Conservation (phyloP, 23 tunicate species). For the Styela clava region DNA sequence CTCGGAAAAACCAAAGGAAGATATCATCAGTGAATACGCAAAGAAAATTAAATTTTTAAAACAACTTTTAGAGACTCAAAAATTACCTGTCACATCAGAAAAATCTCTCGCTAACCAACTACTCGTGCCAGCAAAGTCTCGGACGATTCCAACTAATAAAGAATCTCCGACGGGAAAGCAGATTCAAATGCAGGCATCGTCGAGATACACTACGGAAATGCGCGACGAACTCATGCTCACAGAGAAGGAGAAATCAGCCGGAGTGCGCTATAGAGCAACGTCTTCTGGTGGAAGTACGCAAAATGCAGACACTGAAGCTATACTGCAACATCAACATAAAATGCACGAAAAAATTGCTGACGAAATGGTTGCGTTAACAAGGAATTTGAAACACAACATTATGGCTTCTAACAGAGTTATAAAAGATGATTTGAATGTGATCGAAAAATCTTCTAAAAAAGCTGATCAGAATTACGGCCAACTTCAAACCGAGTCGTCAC, state of each 20-base stretch:
- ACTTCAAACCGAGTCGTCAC: slow-evolving; percentile 56
- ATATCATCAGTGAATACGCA: slow-evolving; percentile 40
- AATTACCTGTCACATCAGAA: slow-evolving; percentile 26
- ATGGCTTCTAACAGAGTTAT: slow-evolving; percentile 61
- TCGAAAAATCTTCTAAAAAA: slow-evolving; percentile 37
- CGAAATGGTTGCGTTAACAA: slow-evolving; percentile 60
- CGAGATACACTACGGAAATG: slow-evolving; percentile 40
- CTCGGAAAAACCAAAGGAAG: slow-evolving; percentile 41
- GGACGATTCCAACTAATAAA: slow-evolving; percentile 26
- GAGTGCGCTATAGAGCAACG: not conserved
- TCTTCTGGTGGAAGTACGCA: not conserved
- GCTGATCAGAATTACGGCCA: slow-evolving; percentile 38
- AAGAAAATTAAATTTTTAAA: slow-evolving; percentile 52
- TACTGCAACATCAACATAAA: slow-evolving; percentile 51
- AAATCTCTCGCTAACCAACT: slow-evolving; percentile 42
- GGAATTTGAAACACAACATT: slow-evolving; percentile 70
- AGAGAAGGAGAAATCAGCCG: slow-evolving; percentile 27
- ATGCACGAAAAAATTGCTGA: slow-evolving; percentile 77
- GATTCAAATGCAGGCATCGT: slow-evolving; percentile 44
- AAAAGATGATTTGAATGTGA: slow-evolving; percentile 60
- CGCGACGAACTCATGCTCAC: slow-evolving; percentile 40
- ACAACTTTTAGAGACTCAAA: slow-evolving; percentile 35
- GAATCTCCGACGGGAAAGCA: slow-evolving; percentile 56
- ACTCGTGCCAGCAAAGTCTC: slow-evolving; percentile 27
- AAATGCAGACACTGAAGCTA: not conserved